Conservation (phyloP, 2,797 vertebrate species). For the Diglossa cyanea region DNA sequence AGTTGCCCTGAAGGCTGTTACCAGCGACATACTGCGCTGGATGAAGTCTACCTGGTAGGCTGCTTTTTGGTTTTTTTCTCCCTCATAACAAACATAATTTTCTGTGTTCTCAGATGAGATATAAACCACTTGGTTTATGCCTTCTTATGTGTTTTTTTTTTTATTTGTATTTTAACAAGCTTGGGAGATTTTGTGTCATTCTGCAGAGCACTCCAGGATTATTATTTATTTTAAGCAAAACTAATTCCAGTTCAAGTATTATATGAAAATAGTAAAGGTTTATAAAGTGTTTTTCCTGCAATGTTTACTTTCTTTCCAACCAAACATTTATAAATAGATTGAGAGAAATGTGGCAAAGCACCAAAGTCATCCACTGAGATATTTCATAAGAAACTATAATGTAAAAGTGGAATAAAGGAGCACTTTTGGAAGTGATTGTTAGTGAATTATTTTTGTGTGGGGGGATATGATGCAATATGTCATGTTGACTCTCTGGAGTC, state of each 20-base stretch:
- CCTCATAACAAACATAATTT: not conserved
- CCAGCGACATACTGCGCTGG: not conserved
- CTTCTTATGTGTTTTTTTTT: not conserved
- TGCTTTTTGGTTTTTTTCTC: fast-evolving
- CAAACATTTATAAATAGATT: slow-evolving; percentile 41
- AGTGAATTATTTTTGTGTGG: slow-evolving; percentile 12
- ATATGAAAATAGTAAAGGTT: slow-evolving; percentile 12
- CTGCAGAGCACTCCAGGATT: not conserved
- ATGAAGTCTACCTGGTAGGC: not conserved
- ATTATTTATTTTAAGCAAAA: slow-evolving; percentile 17
- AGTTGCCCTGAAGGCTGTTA: not conserved
- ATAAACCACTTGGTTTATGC: not conserved
- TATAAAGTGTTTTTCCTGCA: slow-evolving; percentile 19
- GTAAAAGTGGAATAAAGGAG: slow-evolving; percentile 38
- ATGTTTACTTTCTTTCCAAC: slow-evolving; percentile 33
- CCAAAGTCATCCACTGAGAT: not conserved
- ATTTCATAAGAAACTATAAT: slow-evolving; percentile 55
- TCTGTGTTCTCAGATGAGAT: not conserved
- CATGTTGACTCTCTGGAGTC: slow-evolving; percentile 28
- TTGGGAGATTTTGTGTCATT: not conserved
- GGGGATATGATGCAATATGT: slow-evolving; percentile 43
- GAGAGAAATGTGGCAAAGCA: slow-evolving; percentile 36
- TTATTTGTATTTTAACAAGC: not conserved
- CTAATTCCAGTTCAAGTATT: not conserved
- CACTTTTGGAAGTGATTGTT: slow-evolving; percentile 26